Conservation (phyloP, 2,797 vertebrate genomes). For the Eupleurogrammus muticus region DNA sequence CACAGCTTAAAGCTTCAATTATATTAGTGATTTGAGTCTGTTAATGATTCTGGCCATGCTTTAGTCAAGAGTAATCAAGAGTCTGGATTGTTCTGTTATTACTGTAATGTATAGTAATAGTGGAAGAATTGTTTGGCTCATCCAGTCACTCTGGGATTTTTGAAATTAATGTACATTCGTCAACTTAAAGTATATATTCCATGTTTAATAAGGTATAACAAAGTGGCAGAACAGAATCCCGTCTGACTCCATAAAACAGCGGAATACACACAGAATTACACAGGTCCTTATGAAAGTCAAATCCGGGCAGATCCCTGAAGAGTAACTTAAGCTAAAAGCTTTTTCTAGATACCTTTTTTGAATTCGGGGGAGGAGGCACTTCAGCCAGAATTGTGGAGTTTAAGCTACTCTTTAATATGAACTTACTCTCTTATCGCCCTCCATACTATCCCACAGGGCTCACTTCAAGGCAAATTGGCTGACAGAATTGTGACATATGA, state of each 20-base stretch:
- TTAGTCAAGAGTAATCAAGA: conserved; percentile 35
- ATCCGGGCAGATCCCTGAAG: conserved; percentile 73
- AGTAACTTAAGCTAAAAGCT: too few species aligned
- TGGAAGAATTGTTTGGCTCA: conserved; percentile 26
- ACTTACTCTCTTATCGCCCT: conserved; percentile 42
- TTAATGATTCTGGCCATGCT: conserved; percentile 44
- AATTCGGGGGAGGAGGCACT: too few species aligned
- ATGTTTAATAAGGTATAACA: conserved; percentile 37
- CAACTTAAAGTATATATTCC: conserved; percentile 42
- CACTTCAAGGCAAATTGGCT: conserved; percentile 66
- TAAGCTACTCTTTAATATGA: conserved; percentile 41
- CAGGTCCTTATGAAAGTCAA: conserved; percentile 70
- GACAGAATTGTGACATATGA: conserved; percentile 77
- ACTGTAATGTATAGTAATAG: too few species aligned
- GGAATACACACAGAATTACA: conserved; percentile 41
- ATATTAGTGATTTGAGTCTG: conserved; percentile 50
- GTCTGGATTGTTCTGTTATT: too few species aligned
- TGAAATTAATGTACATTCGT: conserved; percentile 24
- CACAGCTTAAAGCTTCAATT: conserved; percentile 48
- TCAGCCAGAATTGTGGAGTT: too few species aligned
- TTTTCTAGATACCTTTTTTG: too few species aligned
- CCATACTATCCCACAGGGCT: conserved; percentile 54
- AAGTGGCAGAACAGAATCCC: conserved; percentile 29
- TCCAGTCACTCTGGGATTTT: conserved; percentile 28
- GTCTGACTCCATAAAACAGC: conserved; percentile 37